Conservation (phyloP, 2,888 invertebrate species). For the Andrena haemorrhoa region DNA sequence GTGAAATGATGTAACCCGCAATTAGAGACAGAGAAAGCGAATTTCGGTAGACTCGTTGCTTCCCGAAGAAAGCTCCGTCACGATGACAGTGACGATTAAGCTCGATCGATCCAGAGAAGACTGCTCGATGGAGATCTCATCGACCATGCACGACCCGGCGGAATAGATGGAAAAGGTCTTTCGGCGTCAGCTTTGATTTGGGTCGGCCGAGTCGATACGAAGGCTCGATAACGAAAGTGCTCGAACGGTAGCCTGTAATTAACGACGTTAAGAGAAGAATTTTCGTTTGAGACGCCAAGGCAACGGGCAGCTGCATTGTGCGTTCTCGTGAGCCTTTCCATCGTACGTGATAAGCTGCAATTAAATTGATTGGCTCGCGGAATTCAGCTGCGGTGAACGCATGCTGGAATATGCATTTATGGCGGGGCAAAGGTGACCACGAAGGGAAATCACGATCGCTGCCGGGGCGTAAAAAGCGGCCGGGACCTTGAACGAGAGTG, state of each 20-base stretch:
- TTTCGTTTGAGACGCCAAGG: slow-evolving; percentile 48
- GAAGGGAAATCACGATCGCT: slow-evolving; percentile 18
- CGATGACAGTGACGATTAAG: background rate
- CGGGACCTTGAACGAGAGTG: slow-evolving; percentile 26
- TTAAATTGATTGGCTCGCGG: slow-evolving; percentile 78
- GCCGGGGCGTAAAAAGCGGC: slow-evolving; percentile 7
- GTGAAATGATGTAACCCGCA: slow-evolving; percentile 13
- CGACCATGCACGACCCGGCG: slow-evolving; percentile 15
- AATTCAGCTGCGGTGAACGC: slow-evolving; percentile 53
- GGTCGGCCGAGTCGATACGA: slow-evolving; percentile 62
- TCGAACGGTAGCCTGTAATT: slow-evolving; percentile 78
- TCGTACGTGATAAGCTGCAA: slow-evolving; percentile 77
- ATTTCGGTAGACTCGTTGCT: slow-evolving; percentile 29
- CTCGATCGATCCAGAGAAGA: slow-evolving; percentile 14
- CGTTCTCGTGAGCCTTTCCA: slow-evolving; percentile 72
- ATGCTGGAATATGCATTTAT: slow-evolving; percentile 61
- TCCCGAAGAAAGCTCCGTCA: slow-evolving; percentile 32
- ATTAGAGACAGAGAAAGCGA: slow-evolving; percentile 34
- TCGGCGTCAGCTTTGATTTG: slow-evolving; percentile 66
- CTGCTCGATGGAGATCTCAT: slow-evolving; percentile 13
- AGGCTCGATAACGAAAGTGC: slow-evolving; percentile 79
- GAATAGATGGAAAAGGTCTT: slow-evolving; percentile 49
- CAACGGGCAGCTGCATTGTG: slow-evolving; percentile 68
- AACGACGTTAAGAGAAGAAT: slow-evolving; percentile 72
- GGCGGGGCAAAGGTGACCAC: slow-evolving; percentile 51